Percentiles rank a stretch among this genome's conserved stretches.
phyloP scores from a whole-genome alignment of 2,888 invertebrate genomes.

The Erebia aethiops region DNA sequence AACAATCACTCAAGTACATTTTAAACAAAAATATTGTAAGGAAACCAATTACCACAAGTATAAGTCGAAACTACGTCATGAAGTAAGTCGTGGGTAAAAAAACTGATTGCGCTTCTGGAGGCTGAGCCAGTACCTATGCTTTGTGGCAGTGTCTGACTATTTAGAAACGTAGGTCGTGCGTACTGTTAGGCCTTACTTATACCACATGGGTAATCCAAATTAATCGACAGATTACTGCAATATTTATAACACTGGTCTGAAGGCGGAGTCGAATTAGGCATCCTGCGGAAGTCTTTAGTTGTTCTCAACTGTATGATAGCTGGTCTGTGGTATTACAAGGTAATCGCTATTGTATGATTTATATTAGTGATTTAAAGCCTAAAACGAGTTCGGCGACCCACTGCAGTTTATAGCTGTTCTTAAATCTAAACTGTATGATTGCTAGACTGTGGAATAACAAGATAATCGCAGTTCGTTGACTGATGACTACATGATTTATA shows the following conservation, averaged over 20 bases:
- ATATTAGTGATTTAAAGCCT: background rate
- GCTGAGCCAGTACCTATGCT: no score
- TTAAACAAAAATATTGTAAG: no score
- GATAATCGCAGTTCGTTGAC: constrained; percentile 43
- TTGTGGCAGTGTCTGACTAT: no score
- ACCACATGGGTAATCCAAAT: background rate
- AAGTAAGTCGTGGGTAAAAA: no score
- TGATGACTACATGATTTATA: constrained; percentile 41
- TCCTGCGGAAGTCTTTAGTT: background rate
- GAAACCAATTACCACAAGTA: no score
- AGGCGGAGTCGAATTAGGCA: background rate
- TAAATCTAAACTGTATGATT: background rate
- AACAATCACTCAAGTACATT: no score
- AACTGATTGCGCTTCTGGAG: no score
- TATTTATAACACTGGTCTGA: background rate
- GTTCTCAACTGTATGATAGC: background rate
- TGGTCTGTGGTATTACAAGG: constrained; percentile 4
- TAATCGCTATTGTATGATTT: constrained; percentile 30
- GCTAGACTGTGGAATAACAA: background rate
- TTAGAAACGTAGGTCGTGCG: no score
- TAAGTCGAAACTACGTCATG: no score
- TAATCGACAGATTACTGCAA: no score
- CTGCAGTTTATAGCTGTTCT: background rate
- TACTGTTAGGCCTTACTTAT: background rate
- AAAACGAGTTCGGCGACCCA: no score